Percentiles rank a stretch among this genome's conserved stretches.
phyloP scores from a whole-genome alignment of 2,113 vertebrate genomes.

The Campylomormyrus numenius region DNA sequence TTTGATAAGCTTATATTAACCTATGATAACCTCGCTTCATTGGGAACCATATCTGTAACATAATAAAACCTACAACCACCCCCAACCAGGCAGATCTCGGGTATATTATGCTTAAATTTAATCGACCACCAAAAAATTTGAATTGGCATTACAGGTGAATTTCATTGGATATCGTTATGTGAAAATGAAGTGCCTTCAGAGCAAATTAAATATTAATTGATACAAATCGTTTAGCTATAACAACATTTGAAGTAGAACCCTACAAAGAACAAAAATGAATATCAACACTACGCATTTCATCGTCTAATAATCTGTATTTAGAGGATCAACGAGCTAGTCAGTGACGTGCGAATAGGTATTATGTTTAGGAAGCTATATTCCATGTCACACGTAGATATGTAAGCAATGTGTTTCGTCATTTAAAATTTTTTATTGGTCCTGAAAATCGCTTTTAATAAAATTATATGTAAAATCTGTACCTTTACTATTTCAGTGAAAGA shows the following conservation, averaged over 20 bases:
- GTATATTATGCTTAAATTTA: not conserved
- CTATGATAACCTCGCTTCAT: not conserved
- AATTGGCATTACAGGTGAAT: not conserved
- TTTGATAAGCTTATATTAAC: not conserved
- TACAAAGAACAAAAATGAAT: not conserved
- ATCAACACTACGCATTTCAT: not conserved
- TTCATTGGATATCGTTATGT: not conserved
- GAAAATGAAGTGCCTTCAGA: not conserved
- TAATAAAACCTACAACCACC: not conserved
- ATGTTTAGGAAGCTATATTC: not conserved
- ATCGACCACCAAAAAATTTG: not conserved
- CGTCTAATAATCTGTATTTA: not conserved
- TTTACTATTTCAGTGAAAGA: not conserved
- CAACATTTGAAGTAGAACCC: not conserved
- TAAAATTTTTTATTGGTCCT: not conserved
- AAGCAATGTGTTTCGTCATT: not conserved
- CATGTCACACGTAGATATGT: not conserved
- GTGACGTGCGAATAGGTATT: not conserved
- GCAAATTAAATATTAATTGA: not conserved
- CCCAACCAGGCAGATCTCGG: not conserved
- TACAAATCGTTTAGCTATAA: not conserved
- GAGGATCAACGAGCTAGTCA: not conserved
- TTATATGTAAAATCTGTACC: not conserved
- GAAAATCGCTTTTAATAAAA: not conserved
- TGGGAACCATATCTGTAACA: not conserved